phyloP scores from a whole-genome alignment of 2,113 vertebrate genomes.

The Tachysurus fulvidraco region DNA sequence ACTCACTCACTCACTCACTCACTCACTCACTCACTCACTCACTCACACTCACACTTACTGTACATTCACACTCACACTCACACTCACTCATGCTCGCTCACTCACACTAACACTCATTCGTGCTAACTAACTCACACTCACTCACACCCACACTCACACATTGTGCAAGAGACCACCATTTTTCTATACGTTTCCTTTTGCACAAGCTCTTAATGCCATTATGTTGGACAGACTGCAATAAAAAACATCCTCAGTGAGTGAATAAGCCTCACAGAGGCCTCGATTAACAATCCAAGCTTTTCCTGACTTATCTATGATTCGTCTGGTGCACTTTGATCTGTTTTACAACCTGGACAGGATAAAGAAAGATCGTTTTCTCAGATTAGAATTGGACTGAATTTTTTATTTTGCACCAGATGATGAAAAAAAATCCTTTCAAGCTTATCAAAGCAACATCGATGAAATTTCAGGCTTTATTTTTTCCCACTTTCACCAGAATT shows the following conservation, averaged over 20 bases:
- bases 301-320: conserved; percentile 36
- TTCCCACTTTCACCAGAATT: background rate
- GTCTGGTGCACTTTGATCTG: conserved; percentile 29
- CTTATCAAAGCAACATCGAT: too few relatives aligned
- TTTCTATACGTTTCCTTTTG: conserved; percentile 26
- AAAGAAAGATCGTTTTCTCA: background rate
- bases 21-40: too few relatives aligned
- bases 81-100: background rate
- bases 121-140: background rate
- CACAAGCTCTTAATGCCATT: conserved; percentile 29
- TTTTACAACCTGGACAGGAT: background rate
- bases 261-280: conserved; percentile 44
- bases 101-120: background rate
- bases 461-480: too few relatives aligned
- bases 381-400: background rate
- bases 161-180: conserved; percentile 20
- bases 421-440: background rate
- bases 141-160: background rate
- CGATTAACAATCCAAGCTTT: conserved; percentile 38
- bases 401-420: background rate
- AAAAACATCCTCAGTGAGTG: conserved; percentile 53
- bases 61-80: too few relatives aligned
- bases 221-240: conserved; percentile 43
- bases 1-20: too few relatives aligned
- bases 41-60: too few relatives aligned